Evolutionary conservation across 2,888 invertebrate genomes (phyloP).

Genomic region (Tetramorium bicarinatum): DNA sequence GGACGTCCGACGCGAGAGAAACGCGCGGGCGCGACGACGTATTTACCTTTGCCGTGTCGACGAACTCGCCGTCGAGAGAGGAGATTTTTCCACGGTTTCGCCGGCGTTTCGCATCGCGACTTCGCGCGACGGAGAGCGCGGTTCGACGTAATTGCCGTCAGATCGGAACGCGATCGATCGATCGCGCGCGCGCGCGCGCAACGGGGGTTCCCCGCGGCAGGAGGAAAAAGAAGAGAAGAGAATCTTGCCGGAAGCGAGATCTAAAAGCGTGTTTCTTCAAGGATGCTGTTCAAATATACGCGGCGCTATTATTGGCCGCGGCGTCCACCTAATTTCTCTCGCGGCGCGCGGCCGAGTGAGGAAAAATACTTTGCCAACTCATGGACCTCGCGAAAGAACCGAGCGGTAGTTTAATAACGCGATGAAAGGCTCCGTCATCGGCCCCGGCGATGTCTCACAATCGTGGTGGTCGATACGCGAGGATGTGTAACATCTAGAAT

Average conservation of each 20-base stretch:
- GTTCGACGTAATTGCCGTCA: too few species aligned
- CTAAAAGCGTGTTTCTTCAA: conserved; percentile 56
- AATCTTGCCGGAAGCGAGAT: conserved; percentile 53
- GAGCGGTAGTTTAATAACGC: neutral
- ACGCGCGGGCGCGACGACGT: conserved; percentile 1
- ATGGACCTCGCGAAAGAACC: neutral
- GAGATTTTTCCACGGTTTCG: conserved; percentile 15
- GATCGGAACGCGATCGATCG: conserved; percentile 7
- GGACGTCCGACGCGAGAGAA: neutral
- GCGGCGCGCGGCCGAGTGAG: conserved; percentile 24
- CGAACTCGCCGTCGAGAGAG: conserved; percentile 7
- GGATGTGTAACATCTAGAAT: conserved; percentile 14
- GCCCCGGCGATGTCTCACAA: neutral
- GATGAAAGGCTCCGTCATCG: conserved; percentile 1
- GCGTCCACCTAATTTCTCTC: conserved; percentile 48
- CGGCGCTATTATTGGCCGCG: conserved; percentile 50
- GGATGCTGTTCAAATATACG: conserved; percentile 54
- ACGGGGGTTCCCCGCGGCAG: conserved; percentile 26
- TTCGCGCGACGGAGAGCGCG: neutral
- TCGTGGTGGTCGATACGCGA: neutral
- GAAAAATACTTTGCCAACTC: conserved; percentile 40
- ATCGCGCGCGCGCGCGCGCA: neutral
- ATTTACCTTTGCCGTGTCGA: conserved; percentile 33
- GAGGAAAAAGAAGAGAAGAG: conserved; percentile 54
- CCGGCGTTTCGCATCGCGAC: conserved; percentile 11